Conservation (phyloP, 2,888 invertebrate species). For the Trichogramma evanescens region DNA sequence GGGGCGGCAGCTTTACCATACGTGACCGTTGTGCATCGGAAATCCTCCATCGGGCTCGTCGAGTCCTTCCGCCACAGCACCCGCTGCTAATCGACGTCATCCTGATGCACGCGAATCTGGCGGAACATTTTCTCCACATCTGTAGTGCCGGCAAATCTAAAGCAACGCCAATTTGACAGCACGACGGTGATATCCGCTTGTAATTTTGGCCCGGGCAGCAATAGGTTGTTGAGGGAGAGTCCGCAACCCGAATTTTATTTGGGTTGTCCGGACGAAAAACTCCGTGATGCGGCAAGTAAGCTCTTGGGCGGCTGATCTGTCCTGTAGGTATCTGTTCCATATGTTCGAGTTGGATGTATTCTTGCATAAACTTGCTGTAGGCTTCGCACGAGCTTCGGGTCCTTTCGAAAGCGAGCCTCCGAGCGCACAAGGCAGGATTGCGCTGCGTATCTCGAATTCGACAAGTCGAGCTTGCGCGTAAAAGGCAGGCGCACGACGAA, state of each 20-base stretch:
- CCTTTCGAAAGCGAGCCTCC: too few relatives aligned
- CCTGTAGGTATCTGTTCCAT: too few relatives aligned
- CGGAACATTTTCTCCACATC: conserved; percentile 41
- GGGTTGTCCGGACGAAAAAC: background rate
- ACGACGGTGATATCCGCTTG: conserved; percentile 34
- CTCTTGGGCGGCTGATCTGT: too few relatives aligned
- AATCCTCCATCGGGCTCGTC: background rate
- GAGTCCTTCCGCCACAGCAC: conserved; percentile 21
- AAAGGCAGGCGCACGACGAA: conserved; percentile 27
- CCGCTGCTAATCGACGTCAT: conserved; percentile 29
- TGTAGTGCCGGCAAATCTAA: conserved; percentile 31
- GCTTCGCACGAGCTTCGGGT: too few relatives aligned
- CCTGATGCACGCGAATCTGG: conserved; percentile 28
- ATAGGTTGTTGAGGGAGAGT: conserved; percentile 34
- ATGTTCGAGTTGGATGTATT: too few relatives aligned
- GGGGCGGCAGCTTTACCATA: conserved; percentile 13
- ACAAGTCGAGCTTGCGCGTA: background rate
- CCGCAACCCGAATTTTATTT: conserved; percentile 29
- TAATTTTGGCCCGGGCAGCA: conserved; percentile 32
- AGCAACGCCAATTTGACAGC: conserved; percentile 30
- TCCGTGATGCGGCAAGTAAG: too few relatives aligned
- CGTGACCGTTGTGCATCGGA: conserved; percentile 2
- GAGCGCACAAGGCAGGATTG: too few relatives aligned
- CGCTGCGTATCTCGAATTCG: too few relatives aligned
- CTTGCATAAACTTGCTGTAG: too few relatives aligned